Evolutionary conservation across 1,140 invertebrate genomes (phyloP).

Genomic region (Meloidogyne hapla): DNA sequence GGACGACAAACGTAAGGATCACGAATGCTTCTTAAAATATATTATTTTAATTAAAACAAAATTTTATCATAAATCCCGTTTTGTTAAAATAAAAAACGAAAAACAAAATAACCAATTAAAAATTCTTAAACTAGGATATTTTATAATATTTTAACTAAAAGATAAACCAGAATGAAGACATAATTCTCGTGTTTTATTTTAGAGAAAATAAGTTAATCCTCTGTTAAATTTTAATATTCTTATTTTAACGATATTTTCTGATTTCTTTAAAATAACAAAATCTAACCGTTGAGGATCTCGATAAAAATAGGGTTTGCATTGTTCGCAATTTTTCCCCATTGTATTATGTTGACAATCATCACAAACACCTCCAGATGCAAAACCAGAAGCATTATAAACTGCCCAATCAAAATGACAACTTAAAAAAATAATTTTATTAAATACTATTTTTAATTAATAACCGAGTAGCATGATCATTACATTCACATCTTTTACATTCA

Average conservation of each 20-base stretch:
- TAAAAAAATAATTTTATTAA: background rate
- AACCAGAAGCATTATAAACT: constrained; percentile 78
- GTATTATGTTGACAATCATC: constrained; percentile 88
- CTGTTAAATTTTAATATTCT: constrained; percentile 5
- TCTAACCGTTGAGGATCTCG: constrained; percentile 70
- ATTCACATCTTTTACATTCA: constrained; percentile 86
- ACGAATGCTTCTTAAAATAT: constrained; percentile 49
- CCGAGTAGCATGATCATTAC: constrained; percentile 79
- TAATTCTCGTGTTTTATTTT: too few species aligned
- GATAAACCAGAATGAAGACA: too few species aligned
- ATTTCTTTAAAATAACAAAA: background rate
- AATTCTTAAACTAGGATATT: too few species aligned
- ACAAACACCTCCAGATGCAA: constrained; percentile 77
- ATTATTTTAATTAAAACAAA: background rate
- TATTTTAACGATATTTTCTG: constrained; percentile 59
- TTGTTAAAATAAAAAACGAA: too few species aligned
- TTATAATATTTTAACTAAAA: too few species aligned
- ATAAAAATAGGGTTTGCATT: constrained; percentile 87
- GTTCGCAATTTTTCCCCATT: constrained; percentile 86
- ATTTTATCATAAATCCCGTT: too few species aligned
- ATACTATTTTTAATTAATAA: background rate
- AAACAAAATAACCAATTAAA: too few species aligned
- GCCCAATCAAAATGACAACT: constrained; percentile 82
- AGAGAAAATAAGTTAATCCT: too few species aligned
- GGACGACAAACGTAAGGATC: constrained; percentile 83